Percentiles rank a stretch among this genome's conserved stretches.
Evolutionary conservation across 2,113 vertebrate genomes (phyloP).

Genomic region (Dicerorhinus sumatrensis): DNA sequence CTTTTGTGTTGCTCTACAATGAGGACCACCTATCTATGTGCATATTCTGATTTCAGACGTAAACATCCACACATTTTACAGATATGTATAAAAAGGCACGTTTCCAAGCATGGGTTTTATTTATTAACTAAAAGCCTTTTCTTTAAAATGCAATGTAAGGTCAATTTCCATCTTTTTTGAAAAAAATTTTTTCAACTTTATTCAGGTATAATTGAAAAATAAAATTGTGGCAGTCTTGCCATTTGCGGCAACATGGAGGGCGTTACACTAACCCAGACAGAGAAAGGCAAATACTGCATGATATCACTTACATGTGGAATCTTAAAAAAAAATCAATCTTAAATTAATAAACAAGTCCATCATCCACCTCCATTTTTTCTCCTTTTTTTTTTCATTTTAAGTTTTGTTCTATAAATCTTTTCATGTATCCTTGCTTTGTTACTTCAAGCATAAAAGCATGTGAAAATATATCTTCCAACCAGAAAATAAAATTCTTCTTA

Average conservation of each 20-base stretch:
- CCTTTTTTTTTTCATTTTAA: background rate
- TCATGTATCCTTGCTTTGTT: background rate
- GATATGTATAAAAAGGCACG: background rate
- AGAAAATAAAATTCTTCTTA: background rate
- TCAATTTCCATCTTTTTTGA: background rate
- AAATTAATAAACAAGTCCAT: background rate
- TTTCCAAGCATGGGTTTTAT: background rate
- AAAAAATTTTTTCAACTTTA: background rate
- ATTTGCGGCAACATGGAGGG: background rate
- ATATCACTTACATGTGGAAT: background rate
- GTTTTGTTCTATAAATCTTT: background rate
- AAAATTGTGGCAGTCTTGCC: background rate
- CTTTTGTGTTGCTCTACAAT: background rate
- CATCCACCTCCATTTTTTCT: background rate
- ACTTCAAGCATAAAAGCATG: background rate
- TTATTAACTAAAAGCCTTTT: background rate
- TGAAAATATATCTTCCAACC: background rate
- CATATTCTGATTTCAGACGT: background rate
- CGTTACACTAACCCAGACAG: background rate
- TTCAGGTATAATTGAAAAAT: background rate
- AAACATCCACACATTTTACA: background rate
- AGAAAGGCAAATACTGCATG: background rate
- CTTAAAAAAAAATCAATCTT: background rate
- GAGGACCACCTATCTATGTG: background rate
- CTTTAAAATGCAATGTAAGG: background rate